Evolutionary conservation across 2,888 invertebrate genomes (phyloP), one percentile per base, ranked within the genome.

Genomic region (Acleris cristana): DNA sequence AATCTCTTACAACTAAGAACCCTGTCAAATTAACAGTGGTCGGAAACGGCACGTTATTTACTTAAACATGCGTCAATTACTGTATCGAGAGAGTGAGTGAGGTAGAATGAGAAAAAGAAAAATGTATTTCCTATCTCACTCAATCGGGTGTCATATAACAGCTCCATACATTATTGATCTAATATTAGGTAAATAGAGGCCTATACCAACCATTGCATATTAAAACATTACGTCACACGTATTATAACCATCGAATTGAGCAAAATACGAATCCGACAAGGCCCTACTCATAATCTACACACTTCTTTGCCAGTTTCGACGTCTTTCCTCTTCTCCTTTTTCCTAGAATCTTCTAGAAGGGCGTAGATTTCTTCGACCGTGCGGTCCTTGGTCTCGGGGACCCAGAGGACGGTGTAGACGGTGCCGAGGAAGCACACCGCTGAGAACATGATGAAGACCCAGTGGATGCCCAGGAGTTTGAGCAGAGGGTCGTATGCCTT

Each of bases 381-480:
- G 55, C 87, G 81, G 64, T 88, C 88, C 70, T 91, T 92, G 0
- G 92, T 92, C 72, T 92, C 92, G 40, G 92, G 92, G 0, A 92
- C 92, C 81, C 88, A 92, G 64, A 92, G 80, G 8, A 90, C 78
- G 0, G 92, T 91, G 76, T 92, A 92, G 16, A 87, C 71, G 0
- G 90, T 89, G 0, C 91, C 91, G 0, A 88, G 71, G 84, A 92
- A 92, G 75, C 92, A 92, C 4, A 92, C 86, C 1, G 82, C 40
- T 0, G 92, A 90, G 78, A 92, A 92, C 74, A 91, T 80, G 23
- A 91, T 89, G 81, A 92, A 92, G 12, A 92, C 92, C 92, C 92
- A 92, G 69, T 92, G 92, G 69, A 92, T 92, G 3, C 92, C 92
- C 0, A 92, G 78, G 1, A 90, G 80, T 72, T 92, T 92, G 3